Percentiles rank a stretch among this genome's conserved stretches.
Evolutionary conservation across 1,140 invertebrate species (phyloP).

Genomic region (Drosophila subpulchrella): DNA sequence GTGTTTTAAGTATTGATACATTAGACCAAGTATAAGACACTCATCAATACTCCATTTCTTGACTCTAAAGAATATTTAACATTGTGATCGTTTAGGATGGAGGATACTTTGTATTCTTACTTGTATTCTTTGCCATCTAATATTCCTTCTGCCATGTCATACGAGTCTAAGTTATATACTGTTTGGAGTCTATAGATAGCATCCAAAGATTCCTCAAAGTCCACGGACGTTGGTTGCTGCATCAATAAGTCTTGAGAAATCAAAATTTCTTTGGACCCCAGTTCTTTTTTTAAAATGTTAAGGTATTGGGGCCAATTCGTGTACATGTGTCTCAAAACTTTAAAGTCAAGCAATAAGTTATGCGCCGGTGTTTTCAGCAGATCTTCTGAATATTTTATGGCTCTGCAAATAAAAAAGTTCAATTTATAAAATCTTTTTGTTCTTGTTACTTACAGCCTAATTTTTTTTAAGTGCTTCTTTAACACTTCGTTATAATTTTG

Average conservation of each 20-base stretch:
- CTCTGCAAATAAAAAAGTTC: not conserved
- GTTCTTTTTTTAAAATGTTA: not conserved
- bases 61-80: not conserved
- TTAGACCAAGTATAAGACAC: conserved; percentile 21
- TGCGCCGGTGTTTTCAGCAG: not conserved
- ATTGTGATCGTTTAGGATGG: not conserved
- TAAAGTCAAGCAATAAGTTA: not conserved
- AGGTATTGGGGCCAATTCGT: conserved; percentile 26
- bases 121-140: conserved; percentile 4
- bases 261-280: conserved; percentile 2
- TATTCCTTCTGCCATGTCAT: conserved; percentile 13
- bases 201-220: conserved; percentile 15
- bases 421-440: not conserved
- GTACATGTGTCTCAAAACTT: conserved; percentile 9
- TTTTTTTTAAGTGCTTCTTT: not conserved
- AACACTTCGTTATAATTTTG: conserved; percentile 17
- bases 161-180: conserved; percentile 12
- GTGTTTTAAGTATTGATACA: conserved; percentile 1
- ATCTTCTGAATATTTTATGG: conserved; percentile 1
- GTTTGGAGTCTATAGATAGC: conserved; percentile 21
- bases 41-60: conserved; percentile 13
- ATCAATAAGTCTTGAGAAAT: not conserved
- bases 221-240: conserved; percentile 1
- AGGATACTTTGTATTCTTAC: not conserved
- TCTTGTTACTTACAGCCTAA: not conserved